Evolutionary conservation across 2,888 invertebrate species (phyloP), one percentile per base, ranked within the genome.

Genomic region (Acleris sparsana): DNA sequence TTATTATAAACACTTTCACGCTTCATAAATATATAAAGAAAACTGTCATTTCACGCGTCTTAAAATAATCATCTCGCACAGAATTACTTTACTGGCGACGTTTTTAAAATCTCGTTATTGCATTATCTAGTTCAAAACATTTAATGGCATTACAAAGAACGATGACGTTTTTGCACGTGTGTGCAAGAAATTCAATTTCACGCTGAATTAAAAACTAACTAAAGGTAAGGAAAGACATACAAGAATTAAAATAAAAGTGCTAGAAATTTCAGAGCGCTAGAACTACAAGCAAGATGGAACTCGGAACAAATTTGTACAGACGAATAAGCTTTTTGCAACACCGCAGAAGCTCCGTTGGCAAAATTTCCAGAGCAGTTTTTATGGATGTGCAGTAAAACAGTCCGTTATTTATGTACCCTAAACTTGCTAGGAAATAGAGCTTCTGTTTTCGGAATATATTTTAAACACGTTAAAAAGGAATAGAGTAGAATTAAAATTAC

Each of bases 301-400:
- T 39, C 44, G 43, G 49, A 53, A 60, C 64, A 64, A 64, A 64
- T 64, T 43, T 64, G 64, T 53, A 51, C 64, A 55, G 64, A 53
- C 49, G 25, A 53, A 58, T 64, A 64, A 60, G 60, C 53, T 49
- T 60, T 60, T 64, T 59, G 49, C 18, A 59, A 64, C 25, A 60
- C 64, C 43, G 58, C 39, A 18, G 33, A 46, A 58, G 49, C 49
- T 44, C 1, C 44, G 13, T 29, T 55, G 43, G 59, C 20, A 64
- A 58, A 39, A 25, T 39, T 43, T 55, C 25, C 60, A 53, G 20
- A 29, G 20, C 43, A 29, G 59, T 39, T 64, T 64, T 60, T 51
- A 60, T 53, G 59, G n/a, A 5, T 55, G 2, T 9, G 46, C 25
- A 53, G 18, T 43, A 51, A 53, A 64, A 59, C 46, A 49, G 46